Base-by-base conservation (phyloP, 2,797 vertebrate genomes). In the Florisuga fusca region DNA sequence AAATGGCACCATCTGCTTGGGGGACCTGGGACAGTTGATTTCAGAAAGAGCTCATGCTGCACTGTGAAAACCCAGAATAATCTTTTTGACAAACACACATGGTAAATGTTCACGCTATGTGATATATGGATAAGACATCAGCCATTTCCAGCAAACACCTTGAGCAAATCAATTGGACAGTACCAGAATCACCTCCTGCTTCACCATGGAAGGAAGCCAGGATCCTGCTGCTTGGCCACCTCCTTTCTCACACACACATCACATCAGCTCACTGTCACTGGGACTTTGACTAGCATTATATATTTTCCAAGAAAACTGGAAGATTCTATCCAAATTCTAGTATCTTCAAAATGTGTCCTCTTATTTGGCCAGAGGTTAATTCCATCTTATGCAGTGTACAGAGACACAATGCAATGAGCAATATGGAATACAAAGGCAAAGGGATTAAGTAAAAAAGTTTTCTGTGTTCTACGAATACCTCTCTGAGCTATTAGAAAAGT, bases 111-210 rank as follows among this genome's bases (percentile, higher is more conserved):
- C 85, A 88, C 2, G 5, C 45, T 89, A 51, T 75, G 81, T 27
- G 84, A 43, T 73, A 41, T 76, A 59, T 46, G 69, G 45, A 36
- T 84, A 93, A 74, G 81, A 88, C 62, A 93, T 64, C 53, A 90
- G 77, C 66, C 82, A 87, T 91, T 95, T 95, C 93, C 74, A 95
- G 91, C 75, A 95, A 96, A 90, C 69, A 92, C 73, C 73, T 79
- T 96, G 87, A 96, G 90, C 87, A 97, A 97, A 96, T 95, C 69
- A 91, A 66, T 48, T 83, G 82, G 84, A 88, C 53, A 94, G 54
- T 57, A 94, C 36, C 58, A 93, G 69, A 95, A 95, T 93, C 68
- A 90, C 38, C 87, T 97, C 58, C 81, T 96, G 62, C 29, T 91
- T 79, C 50, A 67, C 54, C 12, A 13, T 87, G 91, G 94, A 91